A percentile compares a stretch with the other conserved stretches of the same genome.
Evolutionary conservation across 2,797 vertebrate species (phyloP).

Genomic region (Gorsachius magnificus): DNA sequence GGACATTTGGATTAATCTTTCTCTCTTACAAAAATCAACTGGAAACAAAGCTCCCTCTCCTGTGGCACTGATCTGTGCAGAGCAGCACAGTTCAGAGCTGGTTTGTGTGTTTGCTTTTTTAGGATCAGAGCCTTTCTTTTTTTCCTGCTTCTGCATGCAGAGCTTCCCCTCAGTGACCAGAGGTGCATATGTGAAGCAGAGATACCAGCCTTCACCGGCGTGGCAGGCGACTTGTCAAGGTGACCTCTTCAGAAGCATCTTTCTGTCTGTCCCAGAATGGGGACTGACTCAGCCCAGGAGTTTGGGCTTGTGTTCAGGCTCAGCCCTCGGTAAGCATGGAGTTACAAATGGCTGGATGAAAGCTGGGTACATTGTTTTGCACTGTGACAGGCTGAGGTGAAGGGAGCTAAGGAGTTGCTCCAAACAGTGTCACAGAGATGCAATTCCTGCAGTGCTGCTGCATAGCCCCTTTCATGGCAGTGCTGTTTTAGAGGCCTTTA

Average conservation of each 20-base stretch:
- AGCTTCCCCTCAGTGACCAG: background rate
- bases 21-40: background rate
- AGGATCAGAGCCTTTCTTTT: background rate
- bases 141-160: background rate
- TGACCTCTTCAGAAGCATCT: background rate
- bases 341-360: background rate
- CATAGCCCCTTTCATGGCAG: background rate
- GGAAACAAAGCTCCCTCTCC: background rate
- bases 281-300: background rate
- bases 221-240: background rate
- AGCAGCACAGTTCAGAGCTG: background rate
- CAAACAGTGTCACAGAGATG: background rate
- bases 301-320: background rate
- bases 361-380: background rate
- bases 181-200: background rate
- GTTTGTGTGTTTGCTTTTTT: background rate
- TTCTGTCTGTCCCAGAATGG: background rate
- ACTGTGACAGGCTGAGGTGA: background rate
- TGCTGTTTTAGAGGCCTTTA: background rate
- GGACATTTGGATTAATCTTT: background rate
- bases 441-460: background rate
- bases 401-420: background rate
- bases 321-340: accelerated
- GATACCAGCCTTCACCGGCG: background rate
- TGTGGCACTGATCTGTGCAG: background rate